Evolutionary conservation across 2,113 vertebrate genomes (phyloP).

Genomic region (Opisthocomus hoazin): DNA sequence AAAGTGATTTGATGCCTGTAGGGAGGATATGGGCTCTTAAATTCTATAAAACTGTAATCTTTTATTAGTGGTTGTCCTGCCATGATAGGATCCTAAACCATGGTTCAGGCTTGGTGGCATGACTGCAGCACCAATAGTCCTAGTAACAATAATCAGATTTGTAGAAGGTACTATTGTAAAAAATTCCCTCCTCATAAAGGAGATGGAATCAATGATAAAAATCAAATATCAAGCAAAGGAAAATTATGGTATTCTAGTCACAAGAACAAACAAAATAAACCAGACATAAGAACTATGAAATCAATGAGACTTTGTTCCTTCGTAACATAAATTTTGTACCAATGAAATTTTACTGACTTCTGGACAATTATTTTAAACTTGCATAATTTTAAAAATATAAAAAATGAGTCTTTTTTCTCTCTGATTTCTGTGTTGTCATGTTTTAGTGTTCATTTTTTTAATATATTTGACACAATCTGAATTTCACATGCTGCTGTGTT

Average conservation of each 20-base stretch:
- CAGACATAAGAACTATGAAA: neutral
- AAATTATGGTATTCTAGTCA: neutral
- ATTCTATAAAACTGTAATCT: neutral
- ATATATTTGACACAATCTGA: neutral
- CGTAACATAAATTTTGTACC: neutral
- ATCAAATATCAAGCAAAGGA: neutral
- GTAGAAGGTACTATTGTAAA: neutral
- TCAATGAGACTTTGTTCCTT: neutral
- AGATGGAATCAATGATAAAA: neutral
- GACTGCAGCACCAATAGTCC: neutral
- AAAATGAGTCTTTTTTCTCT: neutral
- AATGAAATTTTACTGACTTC: neutral
- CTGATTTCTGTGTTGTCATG: neutral
- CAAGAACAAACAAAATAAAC: neutral
- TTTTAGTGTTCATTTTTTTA: fast-evolving
- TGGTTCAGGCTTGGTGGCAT: neutral
- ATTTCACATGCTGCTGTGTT: neutral
- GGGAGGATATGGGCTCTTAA: neutral
- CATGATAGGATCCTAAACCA: neutral
- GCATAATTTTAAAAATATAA: neutral
- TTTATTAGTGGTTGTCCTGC: neutral
- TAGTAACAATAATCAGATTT: neutral
- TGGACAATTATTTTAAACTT: neutral
- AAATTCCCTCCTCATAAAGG: neutral
- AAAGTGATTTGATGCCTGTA: neutral